A percentile compares a stretch with the other conserved stretches of the same genome.
phyloP scores from a whole-genome alignment of 2,888 invertebrate genomes.

The Heliconius hortense region DNA sequence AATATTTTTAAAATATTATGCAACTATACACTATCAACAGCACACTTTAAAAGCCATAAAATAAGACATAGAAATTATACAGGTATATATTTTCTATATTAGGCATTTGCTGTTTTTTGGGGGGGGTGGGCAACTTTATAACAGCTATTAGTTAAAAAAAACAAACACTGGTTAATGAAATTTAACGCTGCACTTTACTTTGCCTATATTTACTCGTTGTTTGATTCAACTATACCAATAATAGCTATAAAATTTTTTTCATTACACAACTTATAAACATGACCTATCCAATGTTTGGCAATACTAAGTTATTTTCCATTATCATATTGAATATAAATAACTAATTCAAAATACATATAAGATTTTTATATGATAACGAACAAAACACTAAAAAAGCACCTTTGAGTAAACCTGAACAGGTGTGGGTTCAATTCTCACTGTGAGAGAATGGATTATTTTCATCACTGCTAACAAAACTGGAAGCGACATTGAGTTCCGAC shows the following conservation, averaged over 20 bases:
- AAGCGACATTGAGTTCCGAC: too few relatives aligned
- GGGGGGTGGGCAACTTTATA: too few relatives aligned
- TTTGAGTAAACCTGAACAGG: background rate
- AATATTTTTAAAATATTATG: too few relatives aligned
- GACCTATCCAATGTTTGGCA: constrained; percentile 9
- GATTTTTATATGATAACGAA: background rate
- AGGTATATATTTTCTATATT: too few relatives aligned
- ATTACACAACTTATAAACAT: background rate
- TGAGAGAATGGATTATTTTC: background rate
- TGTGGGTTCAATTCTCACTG: background rate
- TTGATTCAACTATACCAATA: background rate
- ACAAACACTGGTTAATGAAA: too few relatives aligned
- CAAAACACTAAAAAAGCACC: background rate
- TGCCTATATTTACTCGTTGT: background rate
- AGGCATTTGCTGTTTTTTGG: too few relatives aligned
- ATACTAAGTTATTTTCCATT: background rate
- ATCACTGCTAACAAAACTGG: background rate
- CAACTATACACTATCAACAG: too few relatives aligned
- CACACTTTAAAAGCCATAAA: background rate
- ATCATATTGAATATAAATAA: too few relatives aligned
- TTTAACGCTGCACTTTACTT: background rate
- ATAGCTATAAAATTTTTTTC: background rate
- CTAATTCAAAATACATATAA: background rate
- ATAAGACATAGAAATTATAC: background rate
- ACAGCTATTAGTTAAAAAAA: too few relatives aligned